phyloP scores from a whole-genome alignment of 1,140 invertebrate species.

The Temnothorax nylanderi region DNA sequence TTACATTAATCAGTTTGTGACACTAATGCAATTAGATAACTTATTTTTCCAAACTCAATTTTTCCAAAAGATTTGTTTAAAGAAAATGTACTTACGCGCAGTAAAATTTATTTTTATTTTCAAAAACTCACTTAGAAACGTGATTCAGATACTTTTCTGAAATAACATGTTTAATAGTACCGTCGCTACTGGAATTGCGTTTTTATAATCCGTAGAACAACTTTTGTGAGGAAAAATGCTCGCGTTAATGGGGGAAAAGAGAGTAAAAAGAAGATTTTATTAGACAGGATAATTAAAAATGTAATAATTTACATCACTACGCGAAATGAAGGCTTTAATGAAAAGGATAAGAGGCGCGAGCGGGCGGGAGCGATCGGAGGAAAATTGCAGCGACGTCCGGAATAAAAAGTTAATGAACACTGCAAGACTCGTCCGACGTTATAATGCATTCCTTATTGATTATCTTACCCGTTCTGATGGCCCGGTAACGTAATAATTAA shows the following conservation, averaged over 20 bases:
- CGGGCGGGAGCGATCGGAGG: slow-evolving; percentile 40
- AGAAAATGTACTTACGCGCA: background rate
- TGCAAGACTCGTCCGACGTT: slow-evolving; percentile 51
- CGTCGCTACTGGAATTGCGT: slow-evolving; percentile 49
- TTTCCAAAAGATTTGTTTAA: background rate
- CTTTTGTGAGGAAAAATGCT: slow-evolving; percentile 46
- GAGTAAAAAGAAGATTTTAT: slow-evolving; percentile 41
- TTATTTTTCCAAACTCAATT: background rate
- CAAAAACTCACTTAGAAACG: slow-evolving; percentile 30
- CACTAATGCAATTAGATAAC: background rate
- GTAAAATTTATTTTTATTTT: slow-evolving; percentile 2
- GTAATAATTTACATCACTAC: slow-evolving; percentile 63
- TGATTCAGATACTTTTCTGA: slow-evolving; percentile 30
- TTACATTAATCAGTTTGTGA: background rate
- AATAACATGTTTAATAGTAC: slow-evolving; percentile 41
- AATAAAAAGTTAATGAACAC: slow-evolving; percentile 62
- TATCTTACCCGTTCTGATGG: slow-evolving; percentile 51
- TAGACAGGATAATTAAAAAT: slow-evolving; percentile 61
- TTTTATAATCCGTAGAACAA: slow-evolving; percentile 57
- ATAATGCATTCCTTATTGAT: slow-evolving; percentile 62
- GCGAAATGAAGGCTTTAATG: slow-evolving; percentile 61
- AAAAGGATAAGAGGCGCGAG: slow-evolving; percentile 60
- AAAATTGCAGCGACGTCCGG: slow-evolving; percentile 59
- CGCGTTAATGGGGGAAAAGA: slow-evolving; percentile 55
- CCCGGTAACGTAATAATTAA: slow-evolving; percentile 61